Base-by-base conservation (phyloP, 2,797 vertebrate species). In the Champsocephalus esox region DNA sequence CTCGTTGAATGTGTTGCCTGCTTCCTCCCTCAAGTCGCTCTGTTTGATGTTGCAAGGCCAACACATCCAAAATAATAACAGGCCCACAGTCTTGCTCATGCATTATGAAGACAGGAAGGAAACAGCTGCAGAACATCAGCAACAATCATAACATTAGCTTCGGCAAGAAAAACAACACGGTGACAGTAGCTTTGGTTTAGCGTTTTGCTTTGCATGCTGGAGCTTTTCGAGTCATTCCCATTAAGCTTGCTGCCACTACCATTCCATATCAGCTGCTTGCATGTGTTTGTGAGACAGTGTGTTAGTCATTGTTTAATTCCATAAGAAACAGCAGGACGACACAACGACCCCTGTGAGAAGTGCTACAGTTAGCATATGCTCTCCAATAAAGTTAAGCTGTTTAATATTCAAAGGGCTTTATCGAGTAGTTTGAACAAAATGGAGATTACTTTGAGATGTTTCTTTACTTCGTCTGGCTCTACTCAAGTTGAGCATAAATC, bases 41-140 rank as follows among this genome's bases (percentile, higher is more conserved):
- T 70, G 85, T 90, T 91, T 93, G 87, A 92, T 92, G 87, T 89
- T 90, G 86, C 79, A 90, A 90, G 89, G 84, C 88, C 87, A 89
- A 86, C 84, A 71, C 79, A 85, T 89, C 78, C 88, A 88, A 90
- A 87, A 91, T 87, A 90, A 93, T 84, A 90, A 86, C 75, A 80
- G 79, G 66, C 70, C 24, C 70, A 45, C 61, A 67, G 79, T 86
- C 79, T 55, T 51, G 73, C 72, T 87, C 82, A 86, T 86, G 85
- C 86, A 87, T 90, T 87, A 81, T 87, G 76, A 88, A 86, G 84
- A 84, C 82, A 78, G 77, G 77, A 83, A 79, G 57, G 56, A 88
- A 86, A 87, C 86, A 83, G 84, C 76, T 86, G 81, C 83, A 83
- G 67, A 92, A 89, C 79, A 86, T 82, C 62, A 58, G 66, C 77